These are phyloP conservation scores for Hybos culiciformis DNA, from an alignment of 2,888 invertebrate species.

Conservation along the genomic window DNA sequence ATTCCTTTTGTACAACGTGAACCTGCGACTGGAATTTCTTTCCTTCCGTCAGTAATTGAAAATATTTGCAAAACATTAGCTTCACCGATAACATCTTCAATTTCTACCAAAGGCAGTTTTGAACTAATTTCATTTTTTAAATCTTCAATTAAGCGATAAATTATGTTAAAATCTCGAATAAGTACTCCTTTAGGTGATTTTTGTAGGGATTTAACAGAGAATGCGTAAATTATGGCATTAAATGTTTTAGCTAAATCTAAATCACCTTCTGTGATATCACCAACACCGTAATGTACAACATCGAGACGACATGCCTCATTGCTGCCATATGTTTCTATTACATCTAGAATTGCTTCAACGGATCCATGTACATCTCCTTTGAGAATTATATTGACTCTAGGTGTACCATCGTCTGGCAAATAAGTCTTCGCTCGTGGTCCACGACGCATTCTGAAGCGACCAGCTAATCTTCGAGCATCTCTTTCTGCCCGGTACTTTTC, in stretches of 20 bases:
- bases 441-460: conserved; percentile 41
- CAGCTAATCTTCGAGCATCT: conserved; percentile 45
- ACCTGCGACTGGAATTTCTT: conserved; percentile 77
- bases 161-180: conserved; percentile 69
- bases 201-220: conserved; percentile 56
- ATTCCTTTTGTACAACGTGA: conserved; percentile 69
- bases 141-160: conserved; percentile 86
- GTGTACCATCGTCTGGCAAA: conserved; percentile 38
- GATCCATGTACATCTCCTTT: conserved; percentile 94
- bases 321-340: conserved; percentile 73
- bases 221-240: conserved; percentile 71
- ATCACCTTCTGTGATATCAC: conserved; percentile 69
- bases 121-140: conserved; percentile 63
- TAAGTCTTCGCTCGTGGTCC: conserved; percentile 49
- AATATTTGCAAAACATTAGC: conserved; percentile 78
- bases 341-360: conserved; percentile 86
- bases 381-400: conserved; percentile 45
- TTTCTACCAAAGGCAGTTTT: conserved; percentile 54
- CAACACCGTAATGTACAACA: conserved; percentile 82
- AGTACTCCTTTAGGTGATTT: conserved; percentile 36
- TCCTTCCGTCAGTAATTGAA: conserved; percentile 60
- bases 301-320: conserved; percentile 60
- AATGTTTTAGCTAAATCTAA: conserved; percentile 66
- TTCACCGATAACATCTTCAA: conserved; percentile 69
- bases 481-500: conserved; percentile 49